phyloP scores from a whole-genome alignment of 2,113 vertebrate species.

The Prionailurus viverrinus region DNA sequence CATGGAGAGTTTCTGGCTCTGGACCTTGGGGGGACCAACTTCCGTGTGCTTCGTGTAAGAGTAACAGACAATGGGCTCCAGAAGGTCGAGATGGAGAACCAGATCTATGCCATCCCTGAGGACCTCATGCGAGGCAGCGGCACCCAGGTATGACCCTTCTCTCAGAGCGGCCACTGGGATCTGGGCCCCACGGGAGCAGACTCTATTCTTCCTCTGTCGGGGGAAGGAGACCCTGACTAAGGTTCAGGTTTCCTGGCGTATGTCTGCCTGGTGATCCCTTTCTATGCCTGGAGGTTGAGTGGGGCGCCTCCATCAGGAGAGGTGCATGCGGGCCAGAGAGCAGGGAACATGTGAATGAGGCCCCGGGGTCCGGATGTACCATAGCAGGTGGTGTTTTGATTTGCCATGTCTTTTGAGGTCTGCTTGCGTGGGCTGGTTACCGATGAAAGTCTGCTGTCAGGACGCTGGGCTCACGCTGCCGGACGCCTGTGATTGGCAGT shows the following conservation, averaged over 20 bases:
- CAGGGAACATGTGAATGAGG: neutral
- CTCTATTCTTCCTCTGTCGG: neutral
- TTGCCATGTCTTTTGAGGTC: neutral
- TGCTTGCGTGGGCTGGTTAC: neutral
- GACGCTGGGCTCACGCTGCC: neutral
- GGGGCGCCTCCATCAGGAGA: neutral
- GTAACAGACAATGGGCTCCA: slow-evolving; percentile 93
- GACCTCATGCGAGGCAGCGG: slow-evolving; percentile 94
- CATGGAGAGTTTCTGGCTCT: slow-evolving; percentile 96
- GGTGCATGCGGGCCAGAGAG: too few relatives aligned
- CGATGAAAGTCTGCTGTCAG: neutral
- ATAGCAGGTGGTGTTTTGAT: neutral
- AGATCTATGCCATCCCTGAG: slow-evolving; percentile 96
- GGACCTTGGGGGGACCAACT: slow-evolving; percentile 96
- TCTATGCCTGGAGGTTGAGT: neutral
- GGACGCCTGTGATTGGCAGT: neutral
- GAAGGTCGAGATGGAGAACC: slow-evolving; percentile 96
- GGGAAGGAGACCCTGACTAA: neutral
- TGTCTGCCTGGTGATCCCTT: neutral
- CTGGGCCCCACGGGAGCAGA: neutral
- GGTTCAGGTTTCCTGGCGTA: neutral
- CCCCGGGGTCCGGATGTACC: neutral
- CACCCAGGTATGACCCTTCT: slow-evolving; percentile 88
- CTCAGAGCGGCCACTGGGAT: fast-evolving
- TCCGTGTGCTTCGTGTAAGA: slow-evolving; percentile 94